phyloP scores from a whole-genome alignment of 1,140 invertebrate genomes.

The Drosophila mauritiana region DNA sequence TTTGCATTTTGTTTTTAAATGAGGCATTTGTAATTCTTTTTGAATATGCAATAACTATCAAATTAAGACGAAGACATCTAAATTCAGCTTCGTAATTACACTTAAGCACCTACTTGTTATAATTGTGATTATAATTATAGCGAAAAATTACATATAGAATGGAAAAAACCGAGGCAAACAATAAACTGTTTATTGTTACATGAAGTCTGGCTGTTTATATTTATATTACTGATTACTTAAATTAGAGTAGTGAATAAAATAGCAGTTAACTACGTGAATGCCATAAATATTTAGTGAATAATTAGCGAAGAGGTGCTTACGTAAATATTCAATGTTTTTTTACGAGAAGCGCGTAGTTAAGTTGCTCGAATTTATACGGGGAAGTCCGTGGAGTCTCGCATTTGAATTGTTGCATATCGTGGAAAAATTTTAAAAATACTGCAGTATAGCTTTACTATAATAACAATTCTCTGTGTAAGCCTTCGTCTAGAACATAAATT shows the following conservation, averaged over 20 bases:
- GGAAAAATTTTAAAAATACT: not conserved
- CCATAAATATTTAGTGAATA: conserved; percentile 22
- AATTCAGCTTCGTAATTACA: not conserved
- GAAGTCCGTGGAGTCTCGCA: conserved; percentile 1
- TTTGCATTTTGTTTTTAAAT: no score
- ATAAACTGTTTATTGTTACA: not conserved
- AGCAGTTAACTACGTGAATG: not conserved
- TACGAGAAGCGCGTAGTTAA: conserved; percentile 1
- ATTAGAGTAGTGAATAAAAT: not conserved
- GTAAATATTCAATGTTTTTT: conserved; percentile 13
- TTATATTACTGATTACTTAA: not conserved
- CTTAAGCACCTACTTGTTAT: not conserved
- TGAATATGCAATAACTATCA: no score
- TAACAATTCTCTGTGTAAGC: not conserved
- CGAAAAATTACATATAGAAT: not conserved
- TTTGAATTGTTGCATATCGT: not conserved
- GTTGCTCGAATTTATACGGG: conserved; percentile 4
- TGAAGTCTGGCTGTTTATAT: not conserved
- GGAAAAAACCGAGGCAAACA: not conserved
- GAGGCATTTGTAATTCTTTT: no score
- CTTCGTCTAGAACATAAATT: not conserved
- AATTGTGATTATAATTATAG: not conserved
- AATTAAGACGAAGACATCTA: not conserved
- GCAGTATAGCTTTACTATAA: not conserved
- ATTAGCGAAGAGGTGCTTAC: conserved; percentile 13